phyloP scores from a whole-genome alignment of 2,113 vertebrate genomes.

The Terrapene triunguis region DNA sequence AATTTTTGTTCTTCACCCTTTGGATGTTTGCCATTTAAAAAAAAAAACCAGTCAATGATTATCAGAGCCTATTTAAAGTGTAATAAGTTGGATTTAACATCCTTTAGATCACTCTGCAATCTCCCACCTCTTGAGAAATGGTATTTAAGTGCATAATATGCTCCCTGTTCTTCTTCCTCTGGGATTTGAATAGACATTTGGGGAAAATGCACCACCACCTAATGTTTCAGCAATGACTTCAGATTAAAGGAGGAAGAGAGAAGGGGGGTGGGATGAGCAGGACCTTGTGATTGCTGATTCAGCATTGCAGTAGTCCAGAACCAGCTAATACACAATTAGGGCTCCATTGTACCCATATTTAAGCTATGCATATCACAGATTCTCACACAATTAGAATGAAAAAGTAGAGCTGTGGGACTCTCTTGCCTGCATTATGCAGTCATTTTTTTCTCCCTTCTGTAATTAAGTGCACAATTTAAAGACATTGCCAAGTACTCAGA shows the following conservation, averaged over 20 bases:
- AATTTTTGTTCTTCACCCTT: neutral
- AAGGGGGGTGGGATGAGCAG: neutral
- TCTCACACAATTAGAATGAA: constrained; percentile 52
- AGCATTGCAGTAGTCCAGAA: neutral
- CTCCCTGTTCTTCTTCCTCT: neutral
- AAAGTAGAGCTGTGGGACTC: constrained; percentile 38
- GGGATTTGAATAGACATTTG: neutral
- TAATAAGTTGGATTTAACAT: neutral
- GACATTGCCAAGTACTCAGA: constrained; percentile 30
- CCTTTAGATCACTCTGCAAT: constrained; percentile 24
- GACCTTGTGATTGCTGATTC: neutral
- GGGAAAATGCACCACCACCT: neutral
- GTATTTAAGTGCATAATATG: neutral
- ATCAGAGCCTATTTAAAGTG: neutral
- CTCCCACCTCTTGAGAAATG: constrained; percentile 31
- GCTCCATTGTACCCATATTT: constrained; percentile 3
- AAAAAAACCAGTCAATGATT: constrained; percentile 2
- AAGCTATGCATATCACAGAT: neutral
- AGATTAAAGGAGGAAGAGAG: neutral
- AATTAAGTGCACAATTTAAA: constrained; percentile 60
- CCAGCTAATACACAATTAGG: constrained; percentile 31
- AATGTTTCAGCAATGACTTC: constrained; percentile 22
- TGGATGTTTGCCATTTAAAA: constrained; percentile 8
- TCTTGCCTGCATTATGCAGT: neutral
- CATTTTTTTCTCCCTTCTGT: neutral